Evolutionary conservation across 2,797 vertebrate species (phyloP).

Genomic region (Meriones psammophilus): DNA sequence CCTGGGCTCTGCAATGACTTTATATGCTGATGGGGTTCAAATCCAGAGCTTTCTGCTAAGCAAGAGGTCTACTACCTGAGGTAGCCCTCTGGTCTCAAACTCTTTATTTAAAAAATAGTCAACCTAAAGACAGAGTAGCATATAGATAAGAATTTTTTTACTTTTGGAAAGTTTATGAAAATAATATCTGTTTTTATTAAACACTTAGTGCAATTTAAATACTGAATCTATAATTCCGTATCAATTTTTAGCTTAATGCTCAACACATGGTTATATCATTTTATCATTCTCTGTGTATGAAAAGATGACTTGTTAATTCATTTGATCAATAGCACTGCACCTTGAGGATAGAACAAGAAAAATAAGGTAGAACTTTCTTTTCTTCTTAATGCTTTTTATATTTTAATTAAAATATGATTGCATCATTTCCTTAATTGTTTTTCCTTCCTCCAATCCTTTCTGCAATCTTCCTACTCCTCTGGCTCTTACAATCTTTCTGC

Average conservation of each 20-base stretch:
- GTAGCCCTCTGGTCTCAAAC: neutral
- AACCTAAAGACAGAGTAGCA: neutral
- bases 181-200: slow-evolving; percentile 3
- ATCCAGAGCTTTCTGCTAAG: neutral
- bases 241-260: neutral
- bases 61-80: neutral
- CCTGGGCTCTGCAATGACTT: neutral
- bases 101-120: neutral
- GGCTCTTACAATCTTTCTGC: neutral
- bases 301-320: neutral
- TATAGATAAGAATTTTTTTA: neutral
- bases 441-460: neutral
- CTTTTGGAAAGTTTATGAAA: slow-evolving; percentile 21
- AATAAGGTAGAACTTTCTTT: neutral
- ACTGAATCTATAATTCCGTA: neutral
- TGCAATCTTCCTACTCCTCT: neutral
- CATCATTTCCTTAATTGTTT: neutral
- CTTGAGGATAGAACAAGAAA: neutral
- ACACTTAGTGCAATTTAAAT: neutral
- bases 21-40: neutral
- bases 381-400: neutral
- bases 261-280: neutral
- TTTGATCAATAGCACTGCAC: neutral
- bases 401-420: neutral
- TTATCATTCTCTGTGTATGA: neutral